Conservation (phyloP, 2,113 vertebrate genomes). For the Anhinga anhinga region DNA sequence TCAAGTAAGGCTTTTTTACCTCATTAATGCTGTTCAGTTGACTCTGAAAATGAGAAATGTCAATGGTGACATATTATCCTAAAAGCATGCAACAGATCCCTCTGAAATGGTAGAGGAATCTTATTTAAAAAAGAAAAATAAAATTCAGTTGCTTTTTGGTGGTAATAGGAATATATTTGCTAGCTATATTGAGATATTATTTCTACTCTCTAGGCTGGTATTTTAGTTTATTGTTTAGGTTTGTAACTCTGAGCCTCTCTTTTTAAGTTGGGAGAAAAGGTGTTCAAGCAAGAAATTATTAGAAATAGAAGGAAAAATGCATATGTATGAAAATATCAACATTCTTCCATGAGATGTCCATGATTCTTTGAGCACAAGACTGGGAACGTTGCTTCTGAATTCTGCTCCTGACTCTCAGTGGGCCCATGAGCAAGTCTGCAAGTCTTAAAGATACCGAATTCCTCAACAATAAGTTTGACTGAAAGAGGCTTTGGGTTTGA, state of each 20-base stretch:
- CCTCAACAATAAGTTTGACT: background rate
- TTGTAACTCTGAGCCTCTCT: background rate
- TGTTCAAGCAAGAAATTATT: background rate
- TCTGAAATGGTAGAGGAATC: background rate
- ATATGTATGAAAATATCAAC: background rate
- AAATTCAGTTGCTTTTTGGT: background rate
- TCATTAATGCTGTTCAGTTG: background rate
- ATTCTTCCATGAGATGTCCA: background rate
- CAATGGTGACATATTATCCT: background rate
- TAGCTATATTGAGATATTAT: background rate
- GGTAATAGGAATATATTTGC: background rate
- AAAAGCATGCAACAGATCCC: background rate
- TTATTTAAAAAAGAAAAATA: background rate
- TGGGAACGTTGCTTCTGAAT: background rate
- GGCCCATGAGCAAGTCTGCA: background rate
- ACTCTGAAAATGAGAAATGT: background rate
- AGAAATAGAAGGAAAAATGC: background rate
- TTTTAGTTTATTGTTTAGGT: background rate
- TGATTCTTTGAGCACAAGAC: background rate
- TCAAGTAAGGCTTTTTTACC: conserved; percentile 75
- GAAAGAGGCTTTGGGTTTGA: background rate
- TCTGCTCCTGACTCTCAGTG: background rate
- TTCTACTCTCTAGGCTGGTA: background rate
- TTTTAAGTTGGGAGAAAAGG: background rate
- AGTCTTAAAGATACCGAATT: background rate